Percentiles rank a stretch among this genome's conserved stretches.
phyloP scores from a whole-genome alignment of 1,140 invertebrate species.

The Limonius californicus region DNA sequence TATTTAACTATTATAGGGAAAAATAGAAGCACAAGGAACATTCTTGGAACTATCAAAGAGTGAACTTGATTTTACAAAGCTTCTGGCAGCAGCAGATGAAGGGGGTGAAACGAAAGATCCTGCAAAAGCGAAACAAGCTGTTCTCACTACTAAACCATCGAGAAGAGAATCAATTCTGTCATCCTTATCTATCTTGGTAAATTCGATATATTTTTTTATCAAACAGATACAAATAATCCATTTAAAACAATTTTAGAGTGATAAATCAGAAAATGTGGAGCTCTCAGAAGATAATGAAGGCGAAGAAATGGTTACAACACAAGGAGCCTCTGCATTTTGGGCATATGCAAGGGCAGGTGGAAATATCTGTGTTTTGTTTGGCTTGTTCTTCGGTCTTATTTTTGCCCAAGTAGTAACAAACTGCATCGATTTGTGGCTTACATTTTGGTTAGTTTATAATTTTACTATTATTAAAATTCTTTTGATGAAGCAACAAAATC shows the following conservation, averaged over 20 bases:
- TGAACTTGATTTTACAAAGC: slow-evolving; percentile 55
- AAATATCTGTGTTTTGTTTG: neutral
- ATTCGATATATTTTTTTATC: neutral
- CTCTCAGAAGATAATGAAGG: neutral
- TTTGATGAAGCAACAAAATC: too few relatives aligned
- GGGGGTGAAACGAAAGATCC: slow-evolving; percentile 38
- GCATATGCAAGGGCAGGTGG: neutral
- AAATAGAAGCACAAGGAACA: slow-evolving; percentile 53
- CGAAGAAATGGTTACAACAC: neutral
- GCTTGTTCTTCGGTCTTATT: neutral
- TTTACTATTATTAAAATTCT: neutral
- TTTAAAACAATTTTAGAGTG: neutral
- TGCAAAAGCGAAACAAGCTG: neutral
- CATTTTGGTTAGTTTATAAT: neutral
- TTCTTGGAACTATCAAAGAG: slow-evolving; percentile 53
- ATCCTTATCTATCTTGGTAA: neutral
- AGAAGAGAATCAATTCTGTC: slow-evolving; percentile 5
- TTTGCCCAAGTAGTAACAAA: neutral
- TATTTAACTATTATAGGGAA: slow-evolving; percentile 48
- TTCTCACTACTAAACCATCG: neutral
- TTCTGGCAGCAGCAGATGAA: slow-evolving; percentile 43
- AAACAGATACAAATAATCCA: too few relatives aligned
- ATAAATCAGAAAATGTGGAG: neutral
- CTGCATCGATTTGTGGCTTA: neutral
- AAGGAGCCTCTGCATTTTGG: neutral